phyloP scores from a whole-genome alignment of 2,888 invertebrate species.

The Plagiodera versicolora region DNA sequence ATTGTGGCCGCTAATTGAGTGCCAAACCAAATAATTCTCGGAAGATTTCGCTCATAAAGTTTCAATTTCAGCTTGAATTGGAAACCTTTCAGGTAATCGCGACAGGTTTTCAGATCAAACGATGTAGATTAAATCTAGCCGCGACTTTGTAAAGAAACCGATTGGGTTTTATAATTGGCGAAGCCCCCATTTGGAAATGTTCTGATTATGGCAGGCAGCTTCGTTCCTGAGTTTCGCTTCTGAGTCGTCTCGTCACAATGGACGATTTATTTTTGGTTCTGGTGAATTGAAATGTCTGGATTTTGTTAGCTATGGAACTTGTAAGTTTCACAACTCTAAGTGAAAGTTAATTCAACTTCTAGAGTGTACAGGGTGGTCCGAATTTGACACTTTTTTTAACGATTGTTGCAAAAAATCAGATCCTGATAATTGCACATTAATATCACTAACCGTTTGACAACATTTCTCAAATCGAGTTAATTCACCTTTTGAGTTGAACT shows the following conservation, averaged over 20 bases:
- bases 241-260: neutral
- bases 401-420: too few species aligned
- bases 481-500: too few species aligned
- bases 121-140: conserved; percentile 48
- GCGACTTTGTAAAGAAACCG: conserved; percentile 44
- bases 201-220: conserved; percentile 18
- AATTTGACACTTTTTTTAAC: too few species aligned
- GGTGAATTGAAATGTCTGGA: neutral
- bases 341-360: too few species aligned
- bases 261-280: neutral
- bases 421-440: too few species aligned
- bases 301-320: neutral
- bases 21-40: conserved; percentile 46
- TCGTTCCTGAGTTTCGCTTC: conserved; percentile 7
- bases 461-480: too few species aligned
- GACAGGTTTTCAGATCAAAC: conserved; percentile 48
- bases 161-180: conserved; percentile 51
- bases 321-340: too few species aligned
- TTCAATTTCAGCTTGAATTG: conserved; percentile 49
- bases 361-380: too few species aligned
- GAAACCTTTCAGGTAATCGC: conserved; percentile 52
- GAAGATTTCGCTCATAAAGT: conserved; percentile 42
- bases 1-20: conserved; percentile 43
- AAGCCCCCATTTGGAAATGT: conserved; percentile 40
- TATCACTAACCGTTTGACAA: too few species aligned